These are phyloP conservation scores for Creontiades dilutus DNA, from an alignment of 2,888 invertebrate species.

Conservation along the genomic window DNA sequence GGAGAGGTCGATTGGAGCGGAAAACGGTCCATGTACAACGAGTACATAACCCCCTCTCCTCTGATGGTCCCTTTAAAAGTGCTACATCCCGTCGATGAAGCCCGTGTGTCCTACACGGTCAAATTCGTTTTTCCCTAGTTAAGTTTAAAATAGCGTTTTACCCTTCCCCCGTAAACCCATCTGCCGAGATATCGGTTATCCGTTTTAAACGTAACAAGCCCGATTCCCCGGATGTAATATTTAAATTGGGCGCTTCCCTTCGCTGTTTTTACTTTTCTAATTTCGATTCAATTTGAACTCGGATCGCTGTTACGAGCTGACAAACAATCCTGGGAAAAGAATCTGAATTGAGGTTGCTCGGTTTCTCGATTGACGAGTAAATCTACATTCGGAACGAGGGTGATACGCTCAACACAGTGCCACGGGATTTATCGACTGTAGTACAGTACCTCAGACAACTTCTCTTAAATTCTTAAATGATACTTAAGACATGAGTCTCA, in stretches of 20 bases:
- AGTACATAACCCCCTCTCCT: neutral
- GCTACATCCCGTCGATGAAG: constrained; percentile 20
- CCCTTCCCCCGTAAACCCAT: neutral
- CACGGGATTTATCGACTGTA: no score
- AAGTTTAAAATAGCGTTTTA: neutral
- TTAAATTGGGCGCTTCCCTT: neutral
- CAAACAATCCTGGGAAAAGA: constrained; percentile 14
- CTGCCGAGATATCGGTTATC: neutral
- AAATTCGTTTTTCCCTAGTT: neutral
- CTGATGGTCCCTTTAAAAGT: constrained; percentile 9
- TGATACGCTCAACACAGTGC: neutral
- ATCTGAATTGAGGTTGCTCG: neutral
- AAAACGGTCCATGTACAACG: constrained; percentile 53
- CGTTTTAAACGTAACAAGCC: constrained; percentile 15
- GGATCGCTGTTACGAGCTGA: neutral
- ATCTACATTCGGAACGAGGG: neutral
- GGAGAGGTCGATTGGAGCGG: constrained; percentile 55
- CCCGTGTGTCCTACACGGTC: neutral
- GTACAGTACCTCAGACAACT: no score
- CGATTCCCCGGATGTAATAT: neutral
- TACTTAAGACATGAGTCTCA: no score
- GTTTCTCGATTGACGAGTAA: neutral
- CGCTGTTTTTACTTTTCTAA: neutral
- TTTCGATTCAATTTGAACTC: neutral
- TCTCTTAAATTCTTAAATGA: no score